Conservation (phyloP, 2,888 invertebrate species). For the Dynastes grantii region DNA sequence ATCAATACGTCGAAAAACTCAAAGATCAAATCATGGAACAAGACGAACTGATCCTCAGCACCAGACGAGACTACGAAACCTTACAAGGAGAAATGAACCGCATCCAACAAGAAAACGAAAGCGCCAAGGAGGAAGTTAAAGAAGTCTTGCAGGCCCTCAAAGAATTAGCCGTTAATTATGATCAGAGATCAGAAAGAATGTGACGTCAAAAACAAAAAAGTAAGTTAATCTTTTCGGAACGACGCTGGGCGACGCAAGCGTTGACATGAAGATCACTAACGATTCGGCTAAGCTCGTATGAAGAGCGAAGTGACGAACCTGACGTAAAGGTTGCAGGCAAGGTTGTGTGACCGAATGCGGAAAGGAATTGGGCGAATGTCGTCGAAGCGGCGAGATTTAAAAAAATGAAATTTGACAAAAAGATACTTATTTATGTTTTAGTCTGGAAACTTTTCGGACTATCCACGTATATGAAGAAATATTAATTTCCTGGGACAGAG, state of each 20-base stretch:
- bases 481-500: no score
- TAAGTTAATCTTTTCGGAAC: constrained; percentile 76
- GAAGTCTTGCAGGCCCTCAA: constrained; percentile 98
- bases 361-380: constrained; percentile 92
- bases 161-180: constrained; percentile 99
- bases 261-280: constrained; percentile 73
- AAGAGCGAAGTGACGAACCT: constrained; percentile 99
- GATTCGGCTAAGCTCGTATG: constrained; percentile 86
- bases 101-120: constrained; percentile 83
- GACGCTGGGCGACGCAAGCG: constrained; percentile 87
- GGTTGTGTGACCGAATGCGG: constrained; percentile 86
- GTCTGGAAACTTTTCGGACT: no score
- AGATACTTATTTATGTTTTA: no score
- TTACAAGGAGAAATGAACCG: constrained; percentile 96
- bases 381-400: constrained; percentile 65
- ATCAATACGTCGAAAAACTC: constrained; percentile 96
- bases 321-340: constrained; percentile 88
- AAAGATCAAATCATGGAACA: constrained; percentile 99
- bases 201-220: constrained; percentile 94
- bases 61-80: constrained; percentile 93
- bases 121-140: constrained; percentile 97
- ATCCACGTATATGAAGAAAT: no score
- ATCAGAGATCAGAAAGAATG: constrained; percentile 98
- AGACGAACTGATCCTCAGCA: constrained; percentile 90
- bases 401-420: no score